These are phyloP conservation scores for Actinia equina DNA, from an alignment of 64 coral and sea anemone species.

Conservation along the genomic window DNA sequence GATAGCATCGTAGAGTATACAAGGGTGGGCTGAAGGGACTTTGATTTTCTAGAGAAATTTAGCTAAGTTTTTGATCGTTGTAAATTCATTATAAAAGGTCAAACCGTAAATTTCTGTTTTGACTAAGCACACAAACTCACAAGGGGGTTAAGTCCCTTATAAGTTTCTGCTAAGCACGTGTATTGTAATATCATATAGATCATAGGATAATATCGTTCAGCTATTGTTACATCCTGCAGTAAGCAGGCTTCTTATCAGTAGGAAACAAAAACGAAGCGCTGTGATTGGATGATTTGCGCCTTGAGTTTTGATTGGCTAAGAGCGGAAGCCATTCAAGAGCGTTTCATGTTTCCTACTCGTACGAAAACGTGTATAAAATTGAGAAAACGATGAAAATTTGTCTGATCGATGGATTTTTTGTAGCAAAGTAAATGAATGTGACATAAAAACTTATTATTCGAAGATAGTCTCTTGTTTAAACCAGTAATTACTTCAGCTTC, in stretches of 20 bases:
- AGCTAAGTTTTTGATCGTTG: neutral
- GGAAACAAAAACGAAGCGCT: neutral
- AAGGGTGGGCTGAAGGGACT: neutral
- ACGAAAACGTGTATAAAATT: no score
- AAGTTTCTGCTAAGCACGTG: neutral
- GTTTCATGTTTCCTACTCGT: no score
- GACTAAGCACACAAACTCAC: neutral
- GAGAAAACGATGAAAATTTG: neutral
- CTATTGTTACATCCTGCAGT: neutral
- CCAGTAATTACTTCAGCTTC: neutral
- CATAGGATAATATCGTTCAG: neutral
- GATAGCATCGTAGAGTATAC: neutral
- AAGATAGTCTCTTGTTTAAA: neutral
- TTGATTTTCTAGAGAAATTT: neutral
- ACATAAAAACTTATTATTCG: neutral
- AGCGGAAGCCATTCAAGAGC: no score
- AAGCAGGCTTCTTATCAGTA: neutral
- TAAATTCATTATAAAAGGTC: neutral
- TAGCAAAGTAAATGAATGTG: neutral
- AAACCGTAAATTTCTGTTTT: neutral
- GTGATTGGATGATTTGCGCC: neutral
- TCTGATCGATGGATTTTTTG: slow-evolving; percentile 10
- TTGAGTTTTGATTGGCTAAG: no score
- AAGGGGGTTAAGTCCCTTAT: no score
- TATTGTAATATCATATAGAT: neutral